A percentile compares a stretch with the other conserved stretches of the same genome.
Conservation (phyloP, 2,797 vertebrate species). For the Ispidina lecontei region DNA sequence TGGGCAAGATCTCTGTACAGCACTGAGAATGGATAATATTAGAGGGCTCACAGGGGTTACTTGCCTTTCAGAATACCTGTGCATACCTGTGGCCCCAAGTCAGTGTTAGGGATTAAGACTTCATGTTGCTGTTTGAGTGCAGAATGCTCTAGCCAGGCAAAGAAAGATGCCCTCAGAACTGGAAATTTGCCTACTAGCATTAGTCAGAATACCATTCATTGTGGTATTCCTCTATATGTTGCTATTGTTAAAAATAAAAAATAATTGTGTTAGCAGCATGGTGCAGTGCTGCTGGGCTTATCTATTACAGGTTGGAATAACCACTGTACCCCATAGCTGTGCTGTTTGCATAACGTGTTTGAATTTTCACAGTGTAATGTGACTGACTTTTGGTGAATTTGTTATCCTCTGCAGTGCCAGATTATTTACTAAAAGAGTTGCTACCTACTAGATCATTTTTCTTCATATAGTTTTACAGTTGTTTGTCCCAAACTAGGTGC, state of each 20-base stretch:
- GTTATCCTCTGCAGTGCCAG: neutral
- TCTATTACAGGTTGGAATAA: neutral
- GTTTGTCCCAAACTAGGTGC: neutral
- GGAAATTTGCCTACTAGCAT: neutral
- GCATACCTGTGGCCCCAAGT: neutral
- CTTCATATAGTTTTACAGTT: neutral
- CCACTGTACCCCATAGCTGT: neutral
- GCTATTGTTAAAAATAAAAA: neutral
- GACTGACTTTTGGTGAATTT: neutral
- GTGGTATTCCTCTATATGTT: neutral
- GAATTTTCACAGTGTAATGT: neutral
- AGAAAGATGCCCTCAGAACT: neutral
- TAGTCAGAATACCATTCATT: neutral
- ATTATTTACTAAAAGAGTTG: neutral
- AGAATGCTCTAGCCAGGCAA: neutral
- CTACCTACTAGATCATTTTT: neutral
- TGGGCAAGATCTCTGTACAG: neutral
- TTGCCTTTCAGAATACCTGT: neutral
- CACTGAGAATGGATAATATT: neutral
- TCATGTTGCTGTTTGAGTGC: neutral
- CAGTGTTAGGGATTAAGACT: neutral
- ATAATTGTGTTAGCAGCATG: neutral
- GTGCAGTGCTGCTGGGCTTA: accelerated
- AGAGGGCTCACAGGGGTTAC: neutral
- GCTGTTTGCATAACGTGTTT: neutral